Base-by-base conservation (phyloP, 2,797 vertebrate species). In the Podargus strigoides region DNA sequence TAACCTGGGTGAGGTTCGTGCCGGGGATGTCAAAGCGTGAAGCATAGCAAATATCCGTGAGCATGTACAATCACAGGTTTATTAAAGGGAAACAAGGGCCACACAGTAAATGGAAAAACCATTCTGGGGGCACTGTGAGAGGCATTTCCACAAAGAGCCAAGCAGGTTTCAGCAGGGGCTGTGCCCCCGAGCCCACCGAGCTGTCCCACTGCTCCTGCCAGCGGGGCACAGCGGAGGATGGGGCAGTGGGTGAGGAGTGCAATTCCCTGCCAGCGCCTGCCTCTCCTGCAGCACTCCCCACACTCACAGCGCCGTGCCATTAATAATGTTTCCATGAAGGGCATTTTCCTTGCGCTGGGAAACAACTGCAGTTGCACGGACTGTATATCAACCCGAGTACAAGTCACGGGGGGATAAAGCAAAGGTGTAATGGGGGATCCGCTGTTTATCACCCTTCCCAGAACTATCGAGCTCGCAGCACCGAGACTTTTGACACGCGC, bases 31-130 rank as follows among this genome's bases (percentile, higher is more conserved):
- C 96, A 78, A 37, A 93, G 85, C 80, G 36, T 62, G 89, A 73
- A 52, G 89, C 84, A n/a, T 49, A 75, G 95, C 89, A 95, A 92
- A 67, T 60, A 34, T 72, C 69, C 32, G 13, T 69, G 91, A 96
- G 93, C 87, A 55, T 85, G 81, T 84, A 96, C 93, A 93, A 91
- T 95, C 90, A 91, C 79, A 84, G 87, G 89, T 85, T 94, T 81
- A 90, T 92, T 96, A 95, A 94, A 60, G 90, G 67, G 94, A 94
- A 97, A 94, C 85, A 92, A 69, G 70, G 47, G 17, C 93, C 32
- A 7, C 37, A 15, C 0, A 7, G 47, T 36, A 47, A 52, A 62
- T 2, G 70, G 42, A 2, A 39, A 67, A 55, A 26, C 15, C 30
- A 32, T 5, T 46, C 27, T 18, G 9, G 0, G 32, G 84, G 18